Conservation (phyloP, 2,113 vertebrate genomes). For the Pristiophorus japonicus region DNA sequence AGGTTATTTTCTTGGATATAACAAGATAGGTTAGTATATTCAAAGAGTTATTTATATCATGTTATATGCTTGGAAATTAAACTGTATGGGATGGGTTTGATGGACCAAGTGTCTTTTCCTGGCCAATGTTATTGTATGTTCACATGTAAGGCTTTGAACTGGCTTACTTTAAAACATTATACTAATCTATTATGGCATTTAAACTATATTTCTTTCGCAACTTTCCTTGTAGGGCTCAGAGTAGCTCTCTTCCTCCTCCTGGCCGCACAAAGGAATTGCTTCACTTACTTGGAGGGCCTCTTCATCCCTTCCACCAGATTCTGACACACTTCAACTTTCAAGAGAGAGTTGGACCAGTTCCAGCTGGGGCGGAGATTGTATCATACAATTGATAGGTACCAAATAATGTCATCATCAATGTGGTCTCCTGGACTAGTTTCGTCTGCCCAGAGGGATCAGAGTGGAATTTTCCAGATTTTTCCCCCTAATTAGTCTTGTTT, state of each 20-base stretch:
- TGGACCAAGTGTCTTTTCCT: neutral
- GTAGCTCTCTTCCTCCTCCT: neutral
- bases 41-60: too few relatives aligned
- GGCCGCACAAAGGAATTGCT: too few relatives aligned
- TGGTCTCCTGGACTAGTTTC: neutral
- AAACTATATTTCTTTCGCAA: neutral
- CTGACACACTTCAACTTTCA: too few relatives aligned
- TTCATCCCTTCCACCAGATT: neutral
- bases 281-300: too few relatives aligned
- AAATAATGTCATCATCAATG: neutral
- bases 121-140: neutral
- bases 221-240: neutral
- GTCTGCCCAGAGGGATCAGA: neutral
- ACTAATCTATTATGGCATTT: neutral
- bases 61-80: neutral
- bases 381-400: neutral
- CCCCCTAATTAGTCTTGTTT: neutral
- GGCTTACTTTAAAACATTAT: neutral
- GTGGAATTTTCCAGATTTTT: neutral
- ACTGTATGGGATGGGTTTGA: neutral
- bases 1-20: too few relatives aligned
- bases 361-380: neutral
- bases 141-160: neutral
- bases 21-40: too few relatives aligned
- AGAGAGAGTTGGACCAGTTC: too few relatives aligned